Percentiles rank a stretch among this genome's conserved stretches.
These are phyloP conservation scores for Cosmopolites sordidus DNA, from an alignment of 2,888 invertebrate genomes.

Conservation along the genomic window DNA sequence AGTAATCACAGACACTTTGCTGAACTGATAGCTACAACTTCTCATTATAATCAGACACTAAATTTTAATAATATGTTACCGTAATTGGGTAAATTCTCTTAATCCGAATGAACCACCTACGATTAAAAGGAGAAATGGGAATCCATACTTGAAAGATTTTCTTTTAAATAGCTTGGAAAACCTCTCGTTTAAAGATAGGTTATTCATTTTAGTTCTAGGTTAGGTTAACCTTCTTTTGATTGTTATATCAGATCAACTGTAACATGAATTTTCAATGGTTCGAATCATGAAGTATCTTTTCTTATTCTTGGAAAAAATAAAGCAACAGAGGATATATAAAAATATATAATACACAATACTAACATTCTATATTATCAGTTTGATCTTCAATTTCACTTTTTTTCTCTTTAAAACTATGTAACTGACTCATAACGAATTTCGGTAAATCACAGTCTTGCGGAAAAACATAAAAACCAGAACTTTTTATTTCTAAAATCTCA, in stretches of 20 bases:
- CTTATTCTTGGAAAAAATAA: too few species aligned
- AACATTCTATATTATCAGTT: too few species aligned
- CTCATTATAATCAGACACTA: neutral
- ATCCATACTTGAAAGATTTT: slow-evolving; percentile 56
- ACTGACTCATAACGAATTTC: slow-evolving; percentile 38
- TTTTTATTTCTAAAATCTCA: slow-evolving; percentile 52
- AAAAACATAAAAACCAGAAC: slow-evolving; percentile 35
- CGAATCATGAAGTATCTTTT: too few species aligned
- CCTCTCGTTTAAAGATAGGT: neutral
- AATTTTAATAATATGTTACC: slow-evolving; percentile 48
- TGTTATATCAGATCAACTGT: too few species aligned
- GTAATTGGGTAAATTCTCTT: slow-evolving; percentile 67
- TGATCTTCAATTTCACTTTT: too few species aligned
- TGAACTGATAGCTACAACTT: slow-evolving; percentile 51
- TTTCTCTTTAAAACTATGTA: slow-evolving; percentile 20
- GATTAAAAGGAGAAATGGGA: slow-evolving; percentile 69
- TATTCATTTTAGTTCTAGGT: slow-evolving; percentile 1
- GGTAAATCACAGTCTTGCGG: slow-evolving; percentile 33
- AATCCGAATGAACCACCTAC: slow-evolving; percentile 76
- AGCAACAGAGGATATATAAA: too few species aligned
- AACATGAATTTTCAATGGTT: too few species aligned
- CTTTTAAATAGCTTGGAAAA: slow-evolving; percentile 28
- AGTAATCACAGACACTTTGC: slow-evolving; percentile 53
- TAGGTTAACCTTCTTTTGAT: too few species aligned
- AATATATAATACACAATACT: too few species aligned